A percentile compares a stretch with the other conserved stretches of the same genome.
Conservation (phyloP, 2,797 vertebrate genomes). For the Jordanella pulchra region DNA sequence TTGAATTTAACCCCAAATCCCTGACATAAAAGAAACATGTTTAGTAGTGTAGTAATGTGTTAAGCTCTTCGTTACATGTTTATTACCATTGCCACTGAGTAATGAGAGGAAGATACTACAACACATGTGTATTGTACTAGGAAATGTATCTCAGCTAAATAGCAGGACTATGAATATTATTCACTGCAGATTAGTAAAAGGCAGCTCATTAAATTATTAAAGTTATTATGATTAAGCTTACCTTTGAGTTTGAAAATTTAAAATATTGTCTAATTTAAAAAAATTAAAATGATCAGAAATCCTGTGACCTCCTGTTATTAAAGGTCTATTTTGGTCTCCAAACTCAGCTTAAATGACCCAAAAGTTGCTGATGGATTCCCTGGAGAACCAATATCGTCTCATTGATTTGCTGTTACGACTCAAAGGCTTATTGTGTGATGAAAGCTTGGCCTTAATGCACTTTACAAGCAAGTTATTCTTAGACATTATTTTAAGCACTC, state of each 20-base stretch:
- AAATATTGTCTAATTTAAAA: conserved; percentile 13
- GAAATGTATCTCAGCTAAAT: neutral
- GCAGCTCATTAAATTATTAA: neutral
- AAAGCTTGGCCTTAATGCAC: conserved; percentile 16
- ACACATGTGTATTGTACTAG: neutral
- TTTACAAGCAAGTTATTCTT: conserved; percentile 24
- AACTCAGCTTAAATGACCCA: conserved; percentile 39
- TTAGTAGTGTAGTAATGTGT: neutral
- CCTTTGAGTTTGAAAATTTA: conserved; percentile 10
- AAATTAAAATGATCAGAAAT: conserved; percentile 27
- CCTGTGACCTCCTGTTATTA: conserved; percentile 11
- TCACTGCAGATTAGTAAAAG: neutral
- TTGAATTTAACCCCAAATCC: neutral
- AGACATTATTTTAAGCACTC: conserved; percentile 23
- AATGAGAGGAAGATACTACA: neutral
- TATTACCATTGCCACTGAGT: neutral
- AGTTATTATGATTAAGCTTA: neutral
- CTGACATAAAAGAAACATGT: neutral
- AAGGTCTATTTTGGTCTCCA: conserved; percentile 40
- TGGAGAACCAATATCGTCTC: conserved; percentile 38
- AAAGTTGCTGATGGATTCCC: conserved; percentile 17
- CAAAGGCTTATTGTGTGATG: conserved; percentile 20
- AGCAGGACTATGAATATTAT: neutral
- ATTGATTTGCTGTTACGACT: conserved; percentile 48
- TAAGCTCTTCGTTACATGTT: neutral